Evolutionary conservation across 2,888 invertebrate species (phyloP), one percentile per base, ranked within the genome.

Genomic region (Anthophora plumipes): DNA sequence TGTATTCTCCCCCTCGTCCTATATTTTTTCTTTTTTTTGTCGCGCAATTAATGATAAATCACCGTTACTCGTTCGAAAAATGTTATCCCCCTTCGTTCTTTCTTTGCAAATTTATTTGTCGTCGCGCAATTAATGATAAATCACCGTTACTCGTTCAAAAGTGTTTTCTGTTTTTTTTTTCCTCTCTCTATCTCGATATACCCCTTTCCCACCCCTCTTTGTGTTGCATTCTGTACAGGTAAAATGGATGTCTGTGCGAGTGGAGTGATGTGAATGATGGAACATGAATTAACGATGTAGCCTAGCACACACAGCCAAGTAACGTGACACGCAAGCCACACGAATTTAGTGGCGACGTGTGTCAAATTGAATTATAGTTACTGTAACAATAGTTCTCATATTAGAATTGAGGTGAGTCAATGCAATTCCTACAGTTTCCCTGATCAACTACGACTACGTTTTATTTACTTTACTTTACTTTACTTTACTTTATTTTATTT

Each of bases 281-380:
- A 90, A 88, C 87, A 90, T 91, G 91, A 91, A 89, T 88, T 88
- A 69, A 90, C 89, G 89, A 91, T 89, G 90, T 91, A 91, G 90
- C 91, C 91, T 92, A 93, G 91, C 91, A 91, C 92, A 91, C 93
- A 92, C 92, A 93, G 93, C 92, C 92, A 93, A 92, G 91, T 92
- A 91, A 91, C 85, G 89, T 88, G 89, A 91, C 91, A 90, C 90
- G 87, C 85, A 77, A 81, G 85, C 84, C 88, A 83, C 82, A 64
- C 68, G 66, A 72, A 22, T 12, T 39, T 39, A 66, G 78, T 84
- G 78, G 78, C 80, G 76, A 85, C 89, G 84, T 87, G 86, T 83
- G 83, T 86, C 88, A 76, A 86, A 88, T 85, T 88, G 79, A 88
- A 81, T 86, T 80, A 84, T 80, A 88, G 76, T 86, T 88, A 88